Base-by-base conservation (phyloP, 2,888 invertebrate species). In the Eupeodes latifasciatus region DNA sequence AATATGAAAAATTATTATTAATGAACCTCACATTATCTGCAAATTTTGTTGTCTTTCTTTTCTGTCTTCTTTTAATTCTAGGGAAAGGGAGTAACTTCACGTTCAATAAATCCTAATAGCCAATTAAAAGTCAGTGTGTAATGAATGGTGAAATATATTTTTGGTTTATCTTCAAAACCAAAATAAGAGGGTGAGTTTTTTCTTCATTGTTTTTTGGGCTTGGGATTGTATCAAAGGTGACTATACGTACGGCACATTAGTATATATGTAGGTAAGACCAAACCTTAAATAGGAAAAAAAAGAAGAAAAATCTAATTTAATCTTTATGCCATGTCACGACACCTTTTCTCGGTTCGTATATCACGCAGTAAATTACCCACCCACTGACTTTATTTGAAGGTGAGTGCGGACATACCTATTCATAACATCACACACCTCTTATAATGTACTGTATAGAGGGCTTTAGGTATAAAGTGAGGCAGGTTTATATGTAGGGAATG, bases 121-220 rank as follows among this genome's bases (percentile, higher is more conserved):
- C 77, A 88, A 88, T 88, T 84, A 84, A 83, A 87, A 87, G 66
- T 77, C 84, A 84, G 53, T 76, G 83, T 83, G 83, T 83, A 83
- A 87, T 87, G 79, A 83, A 87, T 87, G 71, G 75, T 83, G 66
- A 87, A 87, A 83, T 83, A 83, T 79, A 78, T 69, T 83, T 87
- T 76, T 71, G 79, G 69, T 76, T 83, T 82, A 75, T 72, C 85
- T 69, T 19, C 12, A n/a, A 12, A 47, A 44, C 53, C 61, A 59
- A 16, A 49, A 44, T 11, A 10, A n/a, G 12, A 66, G n/a, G 5
- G 12, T 11, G 27, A 34, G n/a, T 11, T 19, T 10, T 47, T 47
- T 47, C 10, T 47, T 47, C 12, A 4, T 59, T 36, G 14, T 19
- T n/a, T 19, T 27, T 27, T 27, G 27, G 27, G 27, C 3, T 27